Conservation (phyloP, 2,888 invertebrate genomes). For the Coremacera marginata region DNA sequence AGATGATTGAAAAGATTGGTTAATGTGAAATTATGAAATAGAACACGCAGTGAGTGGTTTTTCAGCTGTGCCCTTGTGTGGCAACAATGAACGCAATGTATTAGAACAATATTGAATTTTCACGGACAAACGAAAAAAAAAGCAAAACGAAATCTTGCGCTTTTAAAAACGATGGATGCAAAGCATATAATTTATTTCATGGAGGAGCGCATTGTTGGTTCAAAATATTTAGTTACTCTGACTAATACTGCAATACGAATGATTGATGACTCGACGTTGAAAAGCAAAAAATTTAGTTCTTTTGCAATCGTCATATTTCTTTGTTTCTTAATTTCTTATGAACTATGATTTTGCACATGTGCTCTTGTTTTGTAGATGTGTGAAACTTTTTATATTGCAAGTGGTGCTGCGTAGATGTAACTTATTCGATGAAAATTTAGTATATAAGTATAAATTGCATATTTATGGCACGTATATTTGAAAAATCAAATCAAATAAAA, state of each 20-base stretch:
- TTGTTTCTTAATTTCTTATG: conserved; percentile 26
- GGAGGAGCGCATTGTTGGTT: not conserved
- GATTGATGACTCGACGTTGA: conserved; percentile 4
- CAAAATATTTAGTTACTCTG: not conserved
- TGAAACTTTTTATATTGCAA: not conserved
- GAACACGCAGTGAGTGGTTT: not conserved
- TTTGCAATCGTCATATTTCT: conserved; percentile 39
- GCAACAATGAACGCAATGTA: not conserved
- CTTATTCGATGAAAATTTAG: too few species aligned
- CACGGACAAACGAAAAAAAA: conserved; percentile 22
- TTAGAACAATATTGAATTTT: conserved; percentile 40
- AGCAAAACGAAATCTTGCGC: not conserved
- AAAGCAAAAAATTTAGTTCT: not conserved
- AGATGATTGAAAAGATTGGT: too few species aligned
- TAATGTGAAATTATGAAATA: conserved; percentile 37
- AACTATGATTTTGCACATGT: conserved; percentile 45
- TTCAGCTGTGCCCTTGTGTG: not conserved
- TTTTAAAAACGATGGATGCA: not conserved
- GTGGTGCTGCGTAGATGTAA: not conserved
- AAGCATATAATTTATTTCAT: not conserved
- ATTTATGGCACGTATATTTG: too few species aligned
- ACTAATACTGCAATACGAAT: not conserved
- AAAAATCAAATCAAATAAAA: too few species aligned
- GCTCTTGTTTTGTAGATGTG: conserved; percentile 29
- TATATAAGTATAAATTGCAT: too few species aligned